These are phyloP conservation scores for Tokudaia muenninki DNA, from an alignment of 2,797 vertebrate species.

Conservation along the genomic window DNA sequence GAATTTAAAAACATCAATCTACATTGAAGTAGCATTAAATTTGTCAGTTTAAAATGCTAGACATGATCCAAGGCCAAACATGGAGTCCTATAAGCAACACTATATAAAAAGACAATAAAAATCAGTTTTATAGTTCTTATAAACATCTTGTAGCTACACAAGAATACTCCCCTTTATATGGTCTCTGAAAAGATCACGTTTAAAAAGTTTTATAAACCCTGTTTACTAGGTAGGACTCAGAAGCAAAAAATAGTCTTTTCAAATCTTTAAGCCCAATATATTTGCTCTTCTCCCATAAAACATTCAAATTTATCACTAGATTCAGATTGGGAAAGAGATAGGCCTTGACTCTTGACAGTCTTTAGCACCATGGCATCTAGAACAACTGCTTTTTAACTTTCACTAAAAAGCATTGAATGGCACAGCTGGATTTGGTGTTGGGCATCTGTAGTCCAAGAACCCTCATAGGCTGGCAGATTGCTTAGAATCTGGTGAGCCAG, in stretches of 20 bases:
- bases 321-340: not conserved
- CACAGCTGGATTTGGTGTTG: not conserved
- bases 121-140: not conserved
- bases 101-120: not conserved
- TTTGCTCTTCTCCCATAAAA: constrained; percentile 18
- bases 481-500: not conserved
- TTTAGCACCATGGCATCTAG: not conserved
- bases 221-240: not conserved
- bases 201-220: not conserved
- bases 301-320: not conserved
- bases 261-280: constrained; percentile 11
- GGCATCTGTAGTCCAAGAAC: not conserved
- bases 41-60: constrained; percentile 22
- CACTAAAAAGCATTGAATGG: not conserved
- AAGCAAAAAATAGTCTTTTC: constrained; percentile 23
- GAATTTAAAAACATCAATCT: not conserved
- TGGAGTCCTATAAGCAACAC: not conserved
- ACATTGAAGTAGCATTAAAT: not conserved
- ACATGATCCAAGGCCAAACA: not conserved
- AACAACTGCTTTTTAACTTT: not conserved
- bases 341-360: not conserved
- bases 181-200: not conserved
- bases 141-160: not conserved
- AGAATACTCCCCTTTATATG: not conserved
- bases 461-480: not conserved